Conservation (phyloP, 2,113 vertebrate genomes). For the Xiphias gladius region DNA sequence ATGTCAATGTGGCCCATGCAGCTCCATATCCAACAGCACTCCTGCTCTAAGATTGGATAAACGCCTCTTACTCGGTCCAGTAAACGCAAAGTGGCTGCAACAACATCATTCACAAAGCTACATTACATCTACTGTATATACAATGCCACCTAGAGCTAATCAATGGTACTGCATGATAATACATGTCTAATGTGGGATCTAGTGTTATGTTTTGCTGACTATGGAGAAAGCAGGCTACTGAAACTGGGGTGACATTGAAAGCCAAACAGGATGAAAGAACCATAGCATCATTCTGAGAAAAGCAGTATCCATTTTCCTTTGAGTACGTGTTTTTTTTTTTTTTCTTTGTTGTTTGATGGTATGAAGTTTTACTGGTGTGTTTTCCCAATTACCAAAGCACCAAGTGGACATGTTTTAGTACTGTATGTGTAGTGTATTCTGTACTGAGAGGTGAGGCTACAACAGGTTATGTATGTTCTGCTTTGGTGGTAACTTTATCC, state of each 20-base stretch:
- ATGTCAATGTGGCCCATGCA: slow-evolving; percentile 70
- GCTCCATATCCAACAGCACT: slow-evolving; percentile 50
- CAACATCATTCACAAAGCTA: slow-evolving; percentile 83
- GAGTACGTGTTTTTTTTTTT: neutral
- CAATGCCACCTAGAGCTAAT: slow-evolving; percentile 79
- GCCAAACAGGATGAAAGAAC: slow-evolving; percentile 71
- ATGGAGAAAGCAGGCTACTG: slow-evolving; percentile 60
- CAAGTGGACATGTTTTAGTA: slow-evolving; percentile 11
- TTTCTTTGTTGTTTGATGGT: slow-evolving; percentile 13
- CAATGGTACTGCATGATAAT: slow-evolving; percentile 75
- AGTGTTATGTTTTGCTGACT: slow-evolving; percentile 68
- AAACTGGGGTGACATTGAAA: slow-evolving; percentile 70
- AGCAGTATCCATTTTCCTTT: slow-evolving; percentile 71
- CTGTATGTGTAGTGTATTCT: slow-evolving; percentile 14
- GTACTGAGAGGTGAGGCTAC: slow-evolving; percentile 21
- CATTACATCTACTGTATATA: slow-evolving; percentile 80
- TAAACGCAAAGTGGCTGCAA: slow-evolving; percentile 75
- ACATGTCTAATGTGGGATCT: slow-evolving; percentile 71
- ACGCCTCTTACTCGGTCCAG: slow-evolving; percentile 57
- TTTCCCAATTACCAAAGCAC: slow-evolving; percentile 30
- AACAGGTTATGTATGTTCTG: slow-evolving; percentile 15
- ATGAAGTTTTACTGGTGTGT: slow-evolving; percentile 5
- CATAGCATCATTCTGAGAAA: slow-evolving; percentile 72
- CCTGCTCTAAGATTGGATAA: slow-evolving; percentile 47
- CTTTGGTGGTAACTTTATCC: slow-evolving; percentile 17